Evolutionary conservation across 2,113 vertebrate genomes (phyloP), one percentile per base, ranked within the genome.

Genomic region (Hippocampus comes): DNA sequence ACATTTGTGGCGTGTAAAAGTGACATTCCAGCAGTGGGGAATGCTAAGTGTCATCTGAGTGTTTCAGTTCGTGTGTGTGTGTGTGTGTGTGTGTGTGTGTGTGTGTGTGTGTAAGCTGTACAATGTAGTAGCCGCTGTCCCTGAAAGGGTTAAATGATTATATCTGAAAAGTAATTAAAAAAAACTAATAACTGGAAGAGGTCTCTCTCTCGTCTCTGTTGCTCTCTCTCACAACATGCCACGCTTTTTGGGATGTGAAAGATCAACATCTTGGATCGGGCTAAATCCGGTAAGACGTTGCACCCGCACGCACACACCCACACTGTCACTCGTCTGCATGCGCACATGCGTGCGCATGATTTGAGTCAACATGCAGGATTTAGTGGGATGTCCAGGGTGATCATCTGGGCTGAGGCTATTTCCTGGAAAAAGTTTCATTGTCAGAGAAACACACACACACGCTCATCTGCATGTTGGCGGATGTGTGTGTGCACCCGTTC

Each of bases 41-140:
- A 55, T n/a, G 51, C 51, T 2, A 21, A 55, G 51, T n/a, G 51
- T 55, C 51, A 55, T 55, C 51, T 9, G 18, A 9, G 51, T 60
- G 25, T 15, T 38, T 61, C 15, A 30, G 15, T 38, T 61, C 17
- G 17, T 61, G 25, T 3, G 15, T 15, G 56, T 59, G 56, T 14
- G 23, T 17, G 59, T 38, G 42, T 77, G 79, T 88, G 71, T 82
- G 86, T 5, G 77, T 73, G 73, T 0, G 9, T 1, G 63, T 79
- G 86, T 34, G 77, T 73, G 73, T 0, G 9, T 1, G 63, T 79
- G 86, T 34, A 34, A 81, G 66, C 17, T 88, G 88, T 88, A 73
- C 87, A 86, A 85, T 88, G 86, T 88, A 48, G 74, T 49, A 51
- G 49, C 85, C 72, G 80, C 2, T 77, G 67, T 46, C 6, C 12